A percentile compares a stretch with the other conserved stretches of the same genome.
Evolutionary conservation across 2,888 invertebrate genomes (phyloP).

Genomic region (Coelogynopora nodosa): DNA sequence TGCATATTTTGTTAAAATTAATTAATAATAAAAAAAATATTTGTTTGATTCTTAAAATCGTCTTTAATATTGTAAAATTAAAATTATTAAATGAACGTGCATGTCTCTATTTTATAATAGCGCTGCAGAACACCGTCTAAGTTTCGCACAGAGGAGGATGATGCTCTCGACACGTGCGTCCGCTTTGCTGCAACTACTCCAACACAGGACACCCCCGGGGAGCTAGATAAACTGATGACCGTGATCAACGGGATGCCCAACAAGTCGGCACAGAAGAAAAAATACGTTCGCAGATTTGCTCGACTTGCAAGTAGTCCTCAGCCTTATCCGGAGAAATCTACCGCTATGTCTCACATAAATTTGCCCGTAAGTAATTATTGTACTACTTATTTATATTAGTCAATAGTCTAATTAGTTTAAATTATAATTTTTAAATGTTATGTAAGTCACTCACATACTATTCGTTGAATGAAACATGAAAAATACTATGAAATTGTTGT

Average conservation of each 20-base stretch:
- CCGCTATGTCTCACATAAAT: neutral
- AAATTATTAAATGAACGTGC: too few relatives aligned
- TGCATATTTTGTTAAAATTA: too few relatives aligned
- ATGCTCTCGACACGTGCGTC: neutral
- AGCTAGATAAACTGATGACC: conserved; percentile 5
- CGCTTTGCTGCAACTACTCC: neutral
- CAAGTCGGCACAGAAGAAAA: neutral
- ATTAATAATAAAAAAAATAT: too few relatives aligned
- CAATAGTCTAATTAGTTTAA: neutral
- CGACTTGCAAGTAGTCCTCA: conserved; percentile 2
- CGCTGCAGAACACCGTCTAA: neutral
- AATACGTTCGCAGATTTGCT: neutral
- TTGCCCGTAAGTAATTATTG: neutral
- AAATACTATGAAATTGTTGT: too few relatives aligned
- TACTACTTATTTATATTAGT: neutral
- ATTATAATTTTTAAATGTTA: too few relatives aligned
- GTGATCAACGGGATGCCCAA: neutral
- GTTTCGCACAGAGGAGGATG: neutral
- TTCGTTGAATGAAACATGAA: too few relatives aligned
- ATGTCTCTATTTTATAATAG: neutral
- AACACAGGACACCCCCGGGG: neutral
- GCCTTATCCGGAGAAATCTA: neutral
- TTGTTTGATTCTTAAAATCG: too few relatives aligned
- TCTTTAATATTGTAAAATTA: too few relatives aligned
- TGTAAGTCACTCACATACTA: too few relatives aligned